These are phyloP conservation scores for Calameuta pallipes DNA, from an alignment of 2,888 invertebrate species.

Conservation along the genomic window DNA sequence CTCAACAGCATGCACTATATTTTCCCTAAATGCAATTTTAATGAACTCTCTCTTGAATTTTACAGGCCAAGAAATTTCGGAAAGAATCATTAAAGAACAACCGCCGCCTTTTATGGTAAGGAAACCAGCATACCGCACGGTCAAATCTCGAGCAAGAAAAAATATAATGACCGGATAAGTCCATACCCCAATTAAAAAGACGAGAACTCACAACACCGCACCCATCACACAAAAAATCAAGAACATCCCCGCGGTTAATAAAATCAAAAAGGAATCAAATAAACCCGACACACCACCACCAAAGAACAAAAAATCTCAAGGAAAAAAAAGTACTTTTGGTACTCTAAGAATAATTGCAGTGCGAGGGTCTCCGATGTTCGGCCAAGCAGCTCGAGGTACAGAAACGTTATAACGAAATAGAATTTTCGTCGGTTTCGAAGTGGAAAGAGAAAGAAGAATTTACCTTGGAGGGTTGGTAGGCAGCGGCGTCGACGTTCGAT, in stretches of 20 bases:
- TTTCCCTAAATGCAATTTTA: background rate
- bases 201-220: background rate
- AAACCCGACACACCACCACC: background rate
- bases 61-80: background rate
- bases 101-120: background rate
- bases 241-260: background rate
- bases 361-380: background rate
- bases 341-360: background rate
- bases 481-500: constrained; percentile 37
- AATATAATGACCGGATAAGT: background rate
- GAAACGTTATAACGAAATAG: background rate
- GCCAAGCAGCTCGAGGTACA: background rate
- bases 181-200: background rate
- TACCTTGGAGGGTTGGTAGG: constrained; percentile 57
- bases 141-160: background rate
- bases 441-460: constrained; percentile 18
- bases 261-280: background rate
- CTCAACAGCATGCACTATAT: background rate
- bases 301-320: background rate
- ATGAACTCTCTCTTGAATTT: background rate
- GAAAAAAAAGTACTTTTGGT: constrained; percentile 2
- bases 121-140: background rate
- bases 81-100: background rate
- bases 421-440: background rate
- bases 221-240: background rate